Evolutionary conservation across 2,113 vertebrate species (phyloP), one percentile per base, ranked within the genome.

Genomic region (Copsychus sechellarum): DNA sequence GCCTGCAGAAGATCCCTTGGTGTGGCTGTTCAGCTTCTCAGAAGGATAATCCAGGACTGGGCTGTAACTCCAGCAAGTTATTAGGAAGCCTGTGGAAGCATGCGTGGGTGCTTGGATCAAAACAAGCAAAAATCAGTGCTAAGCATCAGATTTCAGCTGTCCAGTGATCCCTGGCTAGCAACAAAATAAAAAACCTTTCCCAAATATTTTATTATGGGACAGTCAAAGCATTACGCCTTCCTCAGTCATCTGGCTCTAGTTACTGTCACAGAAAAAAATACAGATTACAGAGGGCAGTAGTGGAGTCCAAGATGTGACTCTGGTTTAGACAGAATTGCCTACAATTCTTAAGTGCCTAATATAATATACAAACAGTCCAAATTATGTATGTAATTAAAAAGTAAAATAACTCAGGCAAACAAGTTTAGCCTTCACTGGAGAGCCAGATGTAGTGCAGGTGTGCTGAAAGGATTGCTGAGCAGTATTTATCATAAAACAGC

Each of bases 401-500:
- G 6, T 53, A 82, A 96, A 93, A 31, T 56, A 86, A 56, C 69
- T 56, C 38, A 72, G 56, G 76, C 45, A 81, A 90, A 69, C 21
- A 74, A 90, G 31, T 76, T 71, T 61, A 88, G 43, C 74, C 76
- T 88, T 84, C 51, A 45, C 31, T 84, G 69, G 57, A 92, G 72
- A 84, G 48, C 34, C 92, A 95, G 74, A 62, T 86, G 93, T 43
- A 45, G 38, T 31, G 56, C 90, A 96, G 80, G 86, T 92, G 85
- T 61, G 76, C 76, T 90, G 17, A n/a, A 38, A 88, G 86, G 70
- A 72, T 16, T 91, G 81, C 71, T 5, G 26, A 61, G 38, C 8
- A 74, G 34, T 36, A 89, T 67, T 88, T 77, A 48, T 33, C 57
- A 23, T 45, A 83, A 92, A 92, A 73, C 24, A 81, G 58, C 90